Percentiles rank a stretch among this genome's conserved stretches.
Conservation (phyloP, 35 echinoderm and acorn worm genomes). For the Stichopus chloronotus region DNA sequence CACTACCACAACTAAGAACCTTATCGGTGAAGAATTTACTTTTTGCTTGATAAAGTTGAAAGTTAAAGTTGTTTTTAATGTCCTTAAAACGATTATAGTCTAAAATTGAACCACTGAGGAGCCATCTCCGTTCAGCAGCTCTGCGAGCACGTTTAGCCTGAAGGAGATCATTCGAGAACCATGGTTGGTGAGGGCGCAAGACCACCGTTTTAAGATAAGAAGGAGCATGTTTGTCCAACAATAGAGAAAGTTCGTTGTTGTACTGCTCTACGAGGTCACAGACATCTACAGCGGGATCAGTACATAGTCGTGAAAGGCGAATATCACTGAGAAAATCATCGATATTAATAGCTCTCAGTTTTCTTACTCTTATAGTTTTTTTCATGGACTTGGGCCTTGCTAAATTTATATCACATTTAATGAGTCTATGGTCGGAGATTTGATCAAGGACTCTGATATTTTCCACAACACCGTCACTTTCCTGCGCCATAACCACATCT, state of each 20-base stretch:
- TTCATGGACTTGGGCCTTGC: background rate
- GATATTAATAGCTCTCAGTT: conserved; percentile 24
- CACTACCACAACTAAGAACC: conserved; percentile 57
- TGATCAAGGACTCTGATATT: conserved; percentile 32
- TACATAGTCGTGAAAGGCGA: background rate
- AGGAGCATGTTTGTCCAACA: conserved; percentile 46
- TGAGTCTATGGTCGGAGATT: conserved; percentile 50
- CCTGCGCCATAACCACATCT: conserved; percentile 48
- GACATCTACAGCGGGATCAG: conserved; percentile 21
- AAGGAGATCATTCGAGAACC: conserved; percentile 41
- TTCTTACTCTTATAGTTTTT: conserved; percentile 36
- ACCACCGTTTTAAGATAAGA: conserved; percentile 1
- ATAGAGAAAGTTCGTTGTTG: background rate
- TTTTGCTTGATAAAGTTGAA: conserved; percentile 38
- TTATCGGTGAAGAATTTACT: conserved; percentile 55
- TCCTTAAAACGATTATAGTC: conserved; percentile 44
- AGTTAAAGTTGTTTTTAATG: conserved; percentile 32
- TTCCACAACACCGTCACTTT: conserved; percentile 36
- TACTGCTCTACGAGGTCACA: conserved; percentile 35
- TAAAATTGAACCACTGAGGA: conserved; percentile 19
- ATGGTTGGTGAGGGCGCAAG: conserved; percentile 15
- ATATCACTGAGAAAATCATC: background rate
- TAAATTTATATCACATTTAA: conserved; percentile 34
- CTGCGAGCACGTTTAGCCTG: conserved; percentile 42
- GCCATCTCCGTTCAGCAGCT: conserved; percentile 19